Evolutionary conservation across 2,113 vertebrate species (phyloP).

Genomic region (Lynx canadensis): DNA sequence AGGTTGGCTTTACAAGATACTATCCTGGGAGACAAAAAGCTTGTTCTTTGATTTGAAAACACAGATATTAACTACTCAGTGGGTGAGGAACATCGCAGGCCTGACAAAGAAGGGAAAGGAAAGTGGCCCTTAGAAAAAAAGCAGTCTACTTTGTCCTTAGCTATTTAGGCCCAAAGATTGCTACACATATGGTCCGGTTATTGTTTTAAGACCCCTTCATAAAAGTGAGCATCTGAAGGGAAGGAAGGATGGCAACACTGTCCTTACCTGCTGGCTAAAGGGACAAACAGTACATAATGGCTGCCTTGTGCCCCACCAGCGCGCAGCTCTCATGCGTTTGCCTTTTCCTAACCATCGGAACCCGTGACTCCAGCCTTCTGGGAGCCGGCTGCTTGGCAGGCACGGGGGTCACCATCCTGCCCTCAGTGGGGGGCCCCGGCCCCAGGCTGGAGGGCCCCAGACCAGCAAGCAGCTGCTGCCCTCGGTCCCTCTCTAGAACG

Average conservation of each 20-base stretch:
- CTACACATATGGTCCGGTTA: constrained; percentile 6
- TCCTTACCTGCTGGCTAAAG: neutral
- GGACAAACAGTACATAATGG: neutral
- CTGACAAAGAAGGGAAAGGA: constrained; percentile 73
- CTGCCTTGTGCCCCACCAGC: neutral
- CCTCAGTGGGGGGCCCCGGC: neutral
- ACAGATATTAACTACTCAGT: constrained; percentile 74
- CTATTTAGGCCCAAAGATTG: constrained; percentile 67
- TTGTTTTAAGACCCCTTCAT: neutral
- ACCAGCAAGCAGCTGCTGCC: neutral
- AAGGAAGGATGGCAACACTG: constrained; percentile 67
- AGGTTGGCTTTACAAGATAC: constrained; percentile 74
- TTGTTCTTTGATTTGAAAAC: constrained; percentile 76
- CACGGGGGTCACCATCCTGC: neutral
- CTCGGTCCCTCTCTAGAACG: neutral
- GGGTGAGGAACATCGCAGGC: constrained; percentile 61
- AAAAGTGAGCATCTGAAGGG: neutral
- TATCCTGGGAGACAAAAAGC: constrained; percentile 73
- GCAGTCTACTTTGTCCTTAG: constrained; percentile 74
- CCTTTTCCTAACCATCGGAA: neutral
- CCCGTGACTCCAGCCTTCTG: neutral
- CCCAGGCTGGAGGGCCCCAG: neutral
- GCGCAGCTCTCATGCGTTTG: too few relatives aligned
- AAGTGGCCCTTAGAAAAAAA: constrained; percentile 73
- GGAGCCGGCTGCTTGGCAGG: neutral